Evolutionary conservation across 2,797 vertebrate species (phyloP), one percentile per base, ranked within the genome.

Genomic region (Sebastes oblongus): DNA sequence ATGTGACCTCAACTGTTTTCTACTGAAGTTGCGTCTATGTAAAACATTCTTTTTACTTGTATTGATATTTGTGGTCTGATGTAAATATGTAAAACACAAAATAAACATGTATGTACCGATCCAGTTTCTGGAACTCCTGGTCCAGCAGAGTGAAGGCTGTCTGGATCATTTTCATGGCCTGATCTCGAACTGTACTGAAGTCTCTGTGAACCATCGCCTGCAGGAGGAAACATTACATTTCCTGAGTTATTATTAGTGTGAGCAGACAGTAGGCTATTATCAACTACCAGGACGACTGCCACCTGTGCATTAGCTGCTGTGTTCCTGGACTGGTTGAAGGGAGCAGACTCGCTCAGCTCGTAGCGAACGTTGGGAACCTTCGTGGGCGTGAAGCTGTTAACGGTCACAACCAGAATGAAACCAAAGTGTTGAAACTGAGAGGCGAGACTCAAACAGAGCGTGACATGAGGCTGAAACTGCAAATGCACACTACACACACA

Each of bases 361-460:
- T 97, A 94, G 65, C 95, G 96, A 22, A 95, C 72, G 18, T 95
- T 93, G 22, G 94, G 94, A 62, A 96, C 90, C 90, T 96, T 96
- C n/a, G 94, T 96, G 27, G 93, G 91, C 30, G 82, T 90, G 90
- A 96, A 97, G 77, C 92, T 96, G 80, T 55, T 6, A 12, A 54
- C n/a, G 8, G 54, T 77, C 18, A 56, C 72, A 83, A 71, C 80
- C 64, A 82, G 66, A 91, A 58, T 67, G 60, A 89, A 79, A 86
- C 32, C 67, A 55, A 6, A 4, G n/a, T 20, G 39, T 75, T 42
- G 55, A 69, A 86, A 67, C 54, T 20, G 72, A 88, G 74, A 85
- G 11, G 8, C 2, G 74, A 76, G 72, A 79, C 18, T 76, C 42
- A 72, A 75, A 32, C 16, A 24, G 69, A 84, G 70, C 68, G 12